Conservation (phyloP, 2,113 vertebrate genomes). For the Mustelus asterias region DNA sequence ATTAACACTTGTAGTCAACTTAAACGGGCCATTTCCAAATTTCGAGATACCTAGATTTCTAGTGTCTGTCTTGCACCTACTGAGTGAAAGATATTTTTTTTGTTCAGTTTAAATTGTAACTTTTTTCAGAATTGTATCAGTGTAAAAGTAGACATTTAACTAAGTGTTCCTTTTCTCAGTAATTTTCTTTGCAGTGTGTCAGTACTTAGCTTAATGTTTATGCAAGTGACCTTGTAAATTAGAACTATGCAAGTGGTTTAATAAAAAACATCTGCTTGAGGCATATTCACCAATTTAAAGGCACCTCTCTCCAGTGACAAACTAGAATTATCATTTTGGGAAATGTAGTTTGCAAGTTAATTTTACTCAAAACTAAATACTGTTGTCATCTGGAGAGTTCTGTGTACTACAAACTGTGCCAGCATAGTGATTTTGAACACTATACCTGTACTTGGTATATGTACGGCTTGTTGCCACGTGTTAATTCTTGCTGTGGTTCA, state of each 20-base stretch:
- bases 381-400: not conserved
- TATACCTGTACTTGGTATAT: conserved; percentile 20
- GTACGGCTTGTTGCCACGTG: not conserved
- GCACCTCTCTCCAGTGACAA: conserved; percentile 6
- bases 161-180: conserved; percentile 29
- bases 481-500: conserved; percentile 30
- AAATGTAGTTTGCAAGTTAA: conserved; percentile 22
- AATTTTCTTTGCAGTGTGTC: conserved; percentile 13
- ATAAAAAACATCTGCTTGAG: not conserved
- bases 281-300: not conserved
- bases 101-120: conserved; percentile 17
- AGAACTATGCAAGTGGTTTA: conserved; percentile 33
- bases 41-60: not conserved
- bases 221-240: conserved; percentile 36
- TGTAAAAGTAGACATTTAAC: conserved; percentile 32
- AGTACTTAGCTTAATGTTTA: conserved; percentile 22
- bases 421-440: conserved; percentile 32
- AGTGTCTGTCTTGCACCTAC: not conserved
- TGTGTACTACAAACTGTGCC: conserved; percentile 16
- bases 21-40: not conserved
- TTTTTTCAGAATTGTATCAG: conserved; percentile 32
- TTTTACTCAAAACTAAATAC: not conserved
- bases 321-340: not conserved
- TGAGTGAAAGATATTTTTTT: conserved; percentile 16
- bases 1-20: not conserved